Percentiles rank a stretch among this genome's conserved stretches.
These are phyloP conservation scores for Lamellibrachia satsuma DNA, from an alignment of 2,888 invertebrate species.

Conservation along the genomic window DNA sequence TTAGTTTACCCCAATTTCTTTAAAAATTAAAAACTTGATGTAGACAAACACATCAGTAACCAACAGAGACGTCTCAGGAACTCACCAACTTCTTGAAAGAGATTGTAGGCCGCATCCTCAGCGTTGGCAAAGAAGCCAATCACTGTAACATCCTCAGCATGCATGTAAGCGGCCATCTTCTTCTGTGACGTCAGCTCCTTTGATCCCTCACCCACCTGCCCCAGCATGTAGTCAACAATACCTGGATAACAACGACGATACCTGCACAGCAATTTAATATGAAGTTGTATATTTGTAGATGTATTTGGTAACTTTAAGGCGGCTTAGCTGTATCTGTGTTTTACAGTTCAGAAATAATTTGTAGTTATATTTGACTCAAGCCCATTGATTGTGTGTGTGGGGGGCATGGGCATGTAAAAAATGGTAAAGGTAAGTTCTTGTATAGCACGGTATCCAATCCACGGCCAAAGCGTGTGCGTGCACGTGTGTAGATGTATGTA, in stretches of 20 bases:
- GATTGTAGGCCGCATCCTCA: conserved; percentile 62
- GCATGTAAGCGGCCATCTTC: conserved; percentile 63
- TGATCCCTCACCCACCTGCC: conserved; percentile 67
- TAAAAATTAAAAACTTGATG: background rate
- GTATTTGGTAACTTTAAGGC: background rate
- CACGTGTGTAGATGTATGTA: too few species aligned
- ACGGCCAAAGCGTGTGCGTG: too few species aligned
- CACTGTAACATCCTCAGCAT: conserved; percentile 66
- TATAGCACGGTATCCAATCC: too few species aligned
- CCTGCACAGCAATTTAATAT: background rate
- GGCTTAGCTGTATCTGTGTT: too few species aligned
- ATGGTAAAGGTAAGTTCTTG: too few species aligned
- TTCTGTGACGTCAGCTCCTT: conserved; percentile 55
- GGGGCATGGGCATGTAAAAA: too few species aligned
- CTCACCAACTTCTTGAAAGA: conserved; percentile 23
- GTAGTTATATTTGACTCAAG: too few species aligned
- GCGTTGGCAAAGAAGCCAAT: conserved; percentile 69
- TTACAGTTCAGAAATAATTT: too few species aligned
- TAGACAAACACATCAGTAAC: conserved; percentile 34
- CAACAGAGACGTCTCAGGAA: background rate
- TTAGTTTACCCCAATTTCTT: background rate
- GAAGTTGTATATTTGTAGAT: background rate
- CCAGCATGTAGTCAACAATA: conserved; percentile 69
- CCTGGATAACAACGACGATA: conserved; percentile 50
- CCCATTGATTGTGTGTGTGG: too few species aligned